Evolutionary conservation across 2,113 vertebrate genomes (phyloP).

Genomic region (Lipotes vexillifer): DNA sequence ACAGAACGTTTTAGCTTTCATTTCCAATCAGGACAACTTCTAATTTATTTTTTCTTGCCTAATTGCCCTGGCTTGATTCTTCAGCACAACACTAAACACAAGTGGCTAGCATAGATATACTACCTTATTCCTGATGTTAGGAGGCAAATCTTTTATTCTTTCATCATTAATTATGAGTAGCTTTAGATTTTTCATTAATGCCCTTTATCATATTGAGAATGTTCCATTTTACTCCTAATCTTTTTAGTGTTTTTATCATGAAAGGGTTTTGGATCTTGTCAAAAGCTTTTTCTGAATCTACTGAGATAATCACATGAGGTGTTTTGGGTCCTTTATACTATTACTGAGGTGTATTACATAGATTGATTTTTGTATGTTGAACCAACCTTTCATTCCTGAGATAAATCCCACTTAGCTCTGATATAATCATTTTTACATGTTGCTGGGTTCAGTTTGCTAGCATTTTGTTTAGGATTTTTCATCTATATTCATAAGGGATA

Average conservation of each 20-base stretch:
- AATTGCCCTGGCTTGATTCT: neutral
- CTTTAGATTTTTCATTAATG: neutral
- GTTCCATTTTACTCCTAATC: neutral
- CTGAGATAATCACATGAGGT: neutral
- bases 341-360: neutral
- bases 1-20: no score
- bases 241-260: neutral
- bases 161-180: neutral
- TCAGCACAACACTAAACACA: neutral
- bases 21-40: no score
- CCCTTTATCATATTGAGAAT: neutral
- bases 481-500: no score
- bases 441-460: no score
- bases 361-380: neutral
- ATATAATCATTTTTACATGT: no score
- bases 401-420: no score
- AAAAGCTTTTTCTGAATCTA: neutral
- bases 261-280: neutral
- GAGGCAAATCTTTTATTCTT: neutral
- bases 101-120: neutral
- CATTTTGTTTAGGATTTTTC: no score
- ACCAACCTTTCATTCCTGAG: no score
- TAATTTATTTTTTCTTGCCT: no score
- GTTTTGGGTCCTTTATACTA: neutral
- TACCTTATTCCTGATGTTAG: neutral